A percentile compares a stretch with the other conserved stretches of the same genome.
These are phyloP conservation scores for Caloenas nicobarica DNA, from an alignment of 2,113 vertebrate species.

Conservation along the genomic window DNA sequence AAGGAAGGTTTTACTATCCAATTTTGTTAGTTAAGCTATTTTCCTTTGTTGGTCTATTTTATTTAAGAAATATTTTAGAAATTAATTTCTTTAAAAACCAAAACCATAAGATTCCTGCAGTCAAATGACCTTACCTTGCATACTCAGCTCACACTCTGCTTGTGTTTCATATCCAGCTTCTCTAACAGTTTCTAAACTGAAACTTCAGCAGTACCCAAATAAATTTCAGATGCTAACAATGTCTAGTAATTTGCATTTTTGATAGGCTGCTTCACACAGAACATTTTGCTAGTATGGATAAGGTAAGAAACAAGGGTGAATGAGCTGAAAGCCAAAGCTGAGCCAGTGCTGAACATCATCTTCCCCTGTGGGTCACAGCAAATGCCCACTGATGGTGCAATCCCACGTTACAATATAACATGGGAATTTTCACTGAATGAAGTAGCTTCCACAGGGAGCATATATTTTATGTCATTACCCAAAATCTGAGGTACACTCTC, in stretches of 20 bases:
- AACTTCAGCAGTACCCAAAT: not conserved
- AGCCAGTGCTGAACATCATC: not conserved
- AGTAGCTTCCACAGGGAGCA: not conserved
- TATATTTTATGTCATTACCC: not conserved
- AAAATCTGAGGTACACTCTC: not conserved
- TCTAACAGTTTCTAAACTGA: not conserved
- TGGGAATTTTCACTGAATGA: not conserved
- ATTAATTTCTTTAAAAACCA: not conserved
- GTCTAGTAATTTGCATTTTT: not conserved
- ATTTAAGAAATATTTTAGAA: not conserved
- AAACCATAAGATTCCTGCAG: not conserved
- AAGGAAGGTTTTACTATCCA: not conserved
- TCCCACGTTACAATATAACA: accelerated
- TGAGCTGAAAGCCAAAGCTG: not conserved
- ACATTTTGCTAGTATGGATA: not conserved
- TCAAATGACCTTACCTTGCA: not conserved
- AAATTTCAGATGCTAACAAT: not conserved
- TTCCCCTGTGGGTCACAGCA: not conserved
- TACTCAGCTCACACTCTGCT: not conserved
- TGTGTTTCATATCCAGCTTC: not conserved
- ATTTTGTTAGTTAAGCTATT: not conserved
- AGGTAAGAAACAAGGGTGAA: not conserved
- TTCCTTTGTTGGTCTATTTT: not conserved
- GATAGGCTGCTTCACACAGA: not conserved
- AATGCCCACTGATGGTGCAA: not conserved